Evolutionary conservation across 2,797 vertebrate genomes (phyloP).

Genomic region (Neopelma chrysocephalum): DNA sequence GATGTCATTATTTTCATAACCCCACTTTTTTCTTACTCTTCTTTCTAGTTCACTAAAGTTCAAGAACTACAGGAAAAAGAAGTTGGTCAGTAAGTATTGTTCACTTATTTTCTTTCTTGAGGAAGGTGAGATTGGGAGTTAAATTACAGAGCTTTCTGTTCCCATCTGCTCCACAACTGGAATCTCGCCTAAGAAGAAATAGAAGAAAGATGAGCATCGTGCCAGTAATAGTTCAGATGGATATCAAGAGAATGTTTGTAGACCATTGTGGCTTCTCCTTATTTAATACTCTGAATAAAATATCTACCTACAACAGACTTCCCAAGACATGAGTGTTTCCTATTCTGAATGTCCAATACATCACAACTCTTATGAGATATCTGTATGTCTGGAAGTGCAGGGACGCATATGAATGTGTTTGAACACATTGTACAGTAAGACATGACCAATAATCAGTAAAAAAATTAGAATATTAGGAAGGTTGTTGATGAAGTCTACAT

Average conservation of each 20-base stretch:
- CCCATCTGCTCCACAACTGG: background rate
- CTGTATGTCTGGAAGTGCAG: background rate
- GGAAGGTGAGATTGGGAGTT: background rate
- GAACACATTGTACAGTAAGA: background rate
- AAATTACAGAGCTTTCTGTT: background rate
- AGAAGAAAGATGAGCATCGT: accelerated
- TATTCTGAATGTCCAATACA: background rate
- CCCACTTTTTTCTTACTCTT: background rate
- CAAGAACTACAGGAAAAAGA: background rate
- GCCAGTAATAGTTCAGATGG: background rate
- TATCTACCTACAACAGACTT: background rate
- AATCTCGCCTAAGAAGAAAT: background rate
- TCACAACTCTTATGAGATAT: background rate
- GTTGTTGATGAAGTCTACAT: background rate
- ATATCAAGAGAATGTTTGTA: background rate
- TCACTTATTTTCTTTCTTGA: background rate
- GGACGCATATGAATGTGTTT: background rate
- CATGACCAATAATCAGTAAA: background rate
- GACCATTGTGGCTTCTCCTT: background rate
- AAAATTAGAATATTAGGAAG: background rate
- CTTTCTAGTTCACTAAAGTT: background rate
- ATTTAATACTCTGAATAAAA: background rate
- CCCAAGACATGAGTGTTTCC: background rate
- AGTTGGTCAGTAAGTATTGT: background rate
- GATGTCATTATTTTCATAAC: background rate